Evolutionary conservation across 2,797 vertebrate genomes (phyloP).

Genomic region (Ceryle rudis): DNA sequence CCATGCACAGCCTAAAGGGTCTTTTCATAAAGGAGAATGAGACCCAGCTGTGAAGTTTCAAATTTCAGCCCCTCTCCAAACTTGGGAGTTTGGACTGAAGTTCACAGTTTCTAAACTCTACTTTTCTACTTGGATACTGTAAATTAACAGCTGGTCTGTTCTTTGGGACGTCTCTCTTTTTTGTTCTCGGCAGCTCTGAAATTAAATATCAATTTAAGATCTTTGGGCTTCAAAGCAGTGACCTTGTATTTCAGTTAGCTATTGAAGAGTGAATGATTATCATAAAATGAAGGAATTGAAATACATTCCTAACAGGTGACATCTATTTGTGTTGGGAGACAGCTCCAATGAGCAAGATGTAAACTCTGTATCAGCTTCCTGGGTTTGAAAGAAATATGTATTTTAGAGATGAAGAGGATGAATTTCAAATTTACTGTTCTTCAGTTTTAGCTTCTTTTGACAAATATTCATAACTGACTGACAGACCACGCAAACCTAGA

Average conservation of each 20-base stretch:
- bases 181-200: not conserved
- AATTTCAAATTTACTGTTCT: not conserved
- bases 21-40: constrained; percentile 22
- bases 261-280: not conserved
- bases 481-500: not conserved
- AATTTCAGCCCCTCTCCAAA: constrained; percentile 20
- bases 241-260: not conserved
- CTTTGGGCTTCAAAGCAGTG: not conserved
- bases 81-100: not conserved
- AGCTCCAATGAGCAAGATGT: not conserved
- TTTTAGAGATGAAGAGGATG: not conserved
- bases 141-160: not conserved
- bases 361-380: not conserved
- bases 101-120: not conserved
- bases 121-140: not conserved
- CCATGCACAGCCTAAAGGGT: not conserved
- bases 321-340: not conserved
- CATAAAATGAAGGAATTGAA: not conserved
- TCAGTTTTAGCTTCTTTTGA: not conserved
- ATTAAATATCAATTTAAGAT: not conserved
- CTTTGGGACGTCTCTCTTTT: not conserved
- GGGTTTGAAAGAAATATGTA: not conserved
- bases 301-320: not conserved
- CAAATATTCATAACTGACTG: not conserved
- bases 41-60: constrained; percentile 24